A percentile compares a stretch with the other conserved stretches of the same genome.
Conservation (phyloP, 2,888 invertebrate genomes). For the Macrosiphum euphorbiae region DNA sequence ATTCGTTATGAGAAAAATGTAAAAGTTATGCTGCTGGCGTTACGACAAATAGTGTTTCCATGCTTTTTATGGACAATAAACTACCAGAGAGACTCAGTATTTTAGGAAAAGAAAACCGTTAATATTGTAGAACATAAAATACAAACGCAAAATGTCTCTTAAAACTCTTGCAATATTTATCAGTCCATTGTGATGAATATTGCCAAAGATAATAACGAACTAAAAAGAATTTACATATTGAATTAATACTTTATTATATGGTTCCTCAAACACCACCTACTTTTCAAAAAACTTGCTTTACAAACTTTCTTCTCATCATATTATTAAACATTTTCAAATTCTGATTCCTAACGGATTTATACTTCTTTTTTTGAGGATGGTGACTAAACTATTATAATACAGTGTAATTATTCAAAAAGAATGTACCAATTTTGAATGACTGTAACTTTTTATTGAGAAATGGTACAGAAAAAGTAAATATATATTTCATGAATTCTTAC, state of each 20-base stretch:
- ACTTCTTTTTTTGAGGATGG: neutral
- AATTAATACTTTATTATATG: conserved; percentile 26
- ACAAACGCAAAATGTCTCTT: conserved; percentile 3
- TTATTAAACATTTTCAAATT: neutral
- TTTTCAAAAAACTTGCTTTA: neutral
- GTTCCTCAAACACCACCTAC: neutral
- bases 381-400: neutral
- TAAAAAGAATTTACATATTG: conserved; percentile 12
- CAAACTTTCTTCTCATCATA: neutral
- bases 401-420: too few species aligned
- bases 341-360: neutral
- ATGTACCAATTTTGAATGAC: too few species aligned
- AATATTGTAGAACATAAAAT: conserved; percentile 41
- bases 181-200: conserved; percentile 44
- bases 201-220: conserved; percentile 26
- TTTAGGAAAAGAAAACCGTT: neutral
- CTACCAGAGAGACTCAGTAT: neutral
- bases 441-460: too few species aligned
- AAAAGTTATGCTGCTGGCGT: conserved; percentile 18
- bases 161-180: conserved; percentile 57
- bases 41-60: conserved; percentile 18
- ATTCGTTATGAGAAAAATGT: conserved; percentile 56
- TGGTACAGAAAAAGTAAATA: too few species aligned
- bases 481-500: too few species aligned
- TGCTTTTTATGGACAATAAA: conserved; percentile 52